phyloP scores from a whole-genome alignment of 2,888 invertebrate genomes.

The Blastobasis lacticolella region DNA sequence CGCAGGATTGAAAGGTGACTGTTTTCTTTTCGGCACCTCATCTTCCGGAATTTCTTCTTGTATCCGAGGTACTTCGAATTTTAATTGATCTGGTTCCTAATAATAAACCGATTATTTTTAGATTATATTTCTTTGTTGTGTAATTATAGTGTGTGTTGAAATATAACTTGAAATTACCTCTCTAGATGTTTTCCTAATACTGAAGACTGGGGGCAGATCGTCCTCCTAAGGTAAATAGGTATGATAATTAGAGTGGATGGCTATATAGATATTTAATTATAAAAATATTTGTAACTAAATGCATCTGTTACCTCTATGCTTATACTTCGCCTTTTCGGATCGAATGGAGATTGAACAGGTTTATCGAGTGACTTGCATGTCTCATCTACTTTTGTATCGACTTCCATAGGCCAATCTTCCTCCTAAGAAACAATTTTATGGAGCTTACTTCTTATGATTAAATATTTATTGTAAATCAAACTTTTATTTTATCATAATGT shows the following conservation, averaged over 20 bases:
- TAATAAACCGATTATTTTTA: background rate
- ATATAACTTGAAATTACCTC: background rate
- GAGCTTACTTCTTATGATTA: background rate
- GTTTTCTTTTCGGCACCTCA: slow-evolving; percentile 6
- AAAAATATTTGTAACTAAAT: background rate
- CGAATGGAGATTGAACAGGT: slow-evolving; percentile 29
- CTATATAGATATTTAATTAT: background rate
- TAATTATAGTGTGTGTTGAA: background rate
- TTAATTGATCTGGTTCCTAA: slow-evolving; percentile 14
- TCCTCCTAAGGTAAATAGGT: slow-evolving; percentile 3
- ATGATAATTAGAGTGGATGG: background rate
- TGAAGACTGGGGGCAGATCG: slow-evolving; percentile 3
- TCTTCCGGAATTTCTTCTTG: slow-evolving; percentile 3
- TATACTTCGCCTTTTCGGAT: slow-evolving; percentile 30
- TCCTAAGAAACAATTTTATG: slow-evolving; percentile 2
- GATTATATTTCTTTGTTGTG: background rate
- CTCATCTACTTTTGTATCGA: slow-evolving; percentile 17
- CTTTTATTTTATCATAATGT: background rate
- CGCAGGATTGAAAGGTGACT: slow-evolving; percentile 11
- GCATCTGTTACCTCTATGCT: background rate
- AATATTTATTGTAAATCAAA: no score
- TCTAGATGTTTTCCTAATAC: background rate
- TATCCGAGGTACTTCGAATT: slow-evolving; percentile 11
- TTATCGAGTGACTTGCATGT: slow-evolving; percentile 20
- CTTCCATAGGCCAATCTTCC: slow-evolving; percentile 1